A percentile compares a stretch with the other conserved stretches of the same genome.
phyloP scores from a whole-genome alignment of 2,113 vertebrate genomes.

The Riparia riparia region DNA sequence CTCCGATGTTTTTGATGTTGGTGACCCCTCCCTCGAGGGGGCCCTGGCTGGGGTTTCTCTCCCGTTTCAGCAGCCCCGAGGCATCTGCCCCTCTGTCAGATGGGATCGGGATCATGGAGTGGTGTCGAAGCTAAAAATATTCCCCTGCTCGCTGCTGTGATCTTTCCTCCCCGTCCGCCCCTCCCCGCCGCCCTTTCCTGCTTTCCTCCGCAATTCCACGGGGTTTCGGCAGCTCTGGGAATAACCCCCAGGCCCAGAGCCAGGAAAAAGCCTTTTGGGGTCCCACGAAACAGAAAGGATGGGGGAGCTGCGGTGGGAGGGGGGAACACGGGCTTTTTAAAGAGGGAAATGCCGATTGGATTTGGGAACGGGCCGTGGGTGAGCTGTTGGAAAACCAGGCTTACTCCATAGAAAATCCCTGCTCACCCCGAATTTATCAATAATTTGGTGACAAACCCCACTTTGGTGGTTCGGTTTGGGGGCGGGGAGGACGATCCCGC shows the following conservation, averaged over 20 bases:
- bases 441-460: neutral
- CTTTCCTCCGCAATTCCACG: neutral
- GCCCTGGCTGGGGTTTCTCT: neutral
- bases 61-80: neutral
- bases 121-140: slow-evolving; percentile 22
- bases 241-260: neutral
- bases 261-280: fast-evolving
- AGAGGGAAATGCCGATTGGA: neutral
- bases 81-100: neutral
- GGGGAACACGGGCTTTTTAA: fast-evolving
- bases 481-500: fast-evolving
- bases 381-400: neutral
- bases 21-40: fast-evolving
- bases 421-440: neutral
- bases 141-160: neutral
- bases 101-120: neutral
- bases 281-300: neutral
- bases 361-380: fast-evolving
- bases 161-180: neutral
- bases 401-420: neutral
- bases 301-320: fast-evolving
- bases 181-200: neutral
- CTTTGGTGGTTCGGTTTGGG: fast-evolving
- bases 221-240: neutral
- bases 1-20: neutral